Percentiles rank a stretch among this genome's conserved stretches.
These are phyloP conservation scores for Dendrocincla tyrannina DNA, from an alignment of 2,797 vertebrate species.

Conservation along the genomic window DNA sequence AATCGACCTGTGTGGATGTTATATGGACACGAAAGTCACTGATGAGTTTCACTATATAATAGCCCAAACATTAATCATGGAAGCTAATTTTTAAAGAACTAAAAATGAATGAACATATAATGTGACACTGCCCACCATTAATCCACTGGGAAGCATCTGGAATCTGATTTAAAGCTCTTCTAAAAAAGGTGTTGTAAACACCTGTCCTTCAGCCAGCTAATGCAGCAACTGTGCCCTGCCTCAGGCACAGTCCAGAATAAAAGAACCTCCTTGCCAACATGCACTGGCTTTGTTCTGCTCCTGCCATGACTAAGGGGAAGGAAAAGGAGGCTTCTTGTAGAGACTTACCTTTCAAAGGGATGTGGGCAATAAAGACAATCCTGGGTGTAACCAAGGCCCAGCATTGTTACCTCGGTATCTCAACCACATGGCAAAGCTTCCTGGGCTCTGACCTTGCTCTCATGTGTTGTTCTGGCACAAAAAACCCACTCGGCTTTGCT, in stretches of 20 bases:
- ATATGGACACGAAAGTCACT: neutral
- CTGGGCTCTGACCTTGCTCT: neutral
- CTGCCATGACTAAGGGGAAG: conserved; percentile 3
- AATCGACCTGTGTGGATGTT: neutral
- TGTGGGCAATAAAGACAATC: conserved; percentile 6
- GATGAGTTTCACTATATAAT: neutral
- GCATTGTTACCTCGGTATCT: neutral
- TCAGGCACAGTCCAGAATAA: neutral
- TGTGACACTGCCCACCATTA: neutral
- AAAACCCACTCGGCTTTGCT: neutral
- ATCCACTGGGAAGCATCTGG: neutral
- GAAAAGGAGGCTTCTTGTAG: conserved; percentile 16
- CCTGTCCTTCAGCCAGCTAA: neutral
- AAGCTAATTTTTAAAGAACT: neutral
- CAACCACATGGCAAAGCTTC: neutral
- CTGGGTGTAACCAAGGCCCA: conserved; percentile 18
- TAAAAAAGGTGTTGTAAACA: neutral
- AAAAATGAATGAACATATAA: neutral
- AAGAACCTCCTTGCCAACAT: neutral
- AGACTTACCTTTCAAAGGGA: neutral
- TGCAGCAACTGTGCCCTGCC: neutral
- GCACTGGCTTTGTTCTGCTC: neutral
- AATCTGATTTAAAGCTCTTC: neutral
- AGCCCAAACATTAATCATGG: neutral
- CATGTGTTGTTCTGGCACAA: neutral